Base-by-base conservation (phyloP, 1,140 invertebrate genomes). In the Vollenhovia emeryi region DNA sequence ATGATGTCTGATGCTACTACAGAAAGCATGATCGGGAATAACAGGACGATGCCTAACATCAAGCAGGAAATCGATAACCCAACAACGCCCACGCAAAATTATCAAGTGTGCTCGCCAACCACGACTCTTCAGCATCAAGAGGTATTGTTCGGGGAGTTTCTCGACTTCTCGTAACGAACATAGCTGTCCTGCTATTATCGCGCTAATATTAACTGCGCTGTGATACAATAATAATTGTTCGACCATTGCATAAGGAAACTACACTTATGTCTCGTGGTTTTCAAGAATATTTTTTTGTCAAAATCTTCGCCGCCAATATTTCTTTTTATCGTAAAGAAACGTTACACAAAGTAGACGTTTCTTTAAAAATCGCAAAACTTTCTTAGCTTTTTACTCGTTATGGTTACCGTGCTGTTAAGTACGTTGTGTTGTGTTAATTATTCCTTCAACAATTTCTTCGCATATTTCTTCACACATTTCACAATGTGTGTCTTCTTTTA, bases 61-160 rank as follows among this genome's bases (percentile, higher is more conserved):
- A 96, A 96, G 89, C 96, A 96, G 90, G 96, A 96, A 92, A 88
- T 95, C 30, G 95, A 95, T 73, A 95, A 93, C 92, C 95, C 93
- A 50, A 92, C 92, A 18, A 93, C 92, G 78, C 92, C 91, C 90
- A 95, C 92, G 78, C 95, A 87, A 92, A 96, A 92, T 95, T 96
- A 94, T 95, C 96, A 96, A 88, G 94, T 96, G 74, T 96, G 96
- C 88, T 96, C 96, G 60, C 95, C 96, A 9, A 95, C 95, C 40
- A 96, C 96, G 1, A 95, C 95, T 50, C 91, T 94, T 76, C 93
- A 94, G 45, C 93, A 93, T 60, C 92, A 94, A 87, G 94, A 94
- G 91, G 94, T 94, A 52, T 59, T 62, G 50, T 69, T 57, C 13
- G 57, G 24, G 18, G 15, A 45, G 40, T 13, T 71, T 68, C 5